phyloP scores from a whole-genome alignment of 2,113 vertebrate genomes.

The Martes martes region DNA sequence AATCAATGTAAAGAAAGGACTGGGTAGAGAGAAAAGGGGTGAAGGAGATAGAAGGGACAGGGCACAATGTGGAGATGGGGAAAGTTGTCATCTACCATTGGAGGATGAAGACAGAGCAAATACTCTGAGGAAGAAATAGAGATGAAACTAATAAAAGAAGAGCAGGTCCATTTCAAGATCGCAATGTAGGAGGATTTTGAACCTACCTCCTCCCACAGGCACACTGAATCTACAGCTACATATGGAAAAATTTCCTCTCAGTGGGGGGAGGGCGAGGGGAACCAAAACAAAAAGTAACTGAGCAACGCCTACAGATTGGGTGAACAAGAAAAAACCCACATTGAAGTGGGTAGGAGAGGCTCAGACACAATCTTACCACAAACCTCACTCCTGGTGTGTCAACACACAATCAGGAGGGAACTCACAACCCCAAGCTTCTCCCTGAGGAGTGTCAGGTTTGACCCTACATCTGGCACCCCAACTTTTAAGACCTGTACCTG shows the following conservation, averaged over 20 bases:
- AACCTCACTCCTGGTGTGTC: no score
- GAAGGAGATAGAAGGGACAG: background rate
- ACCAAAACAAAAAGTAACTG: background rate
- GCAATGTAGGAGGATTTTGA: background rate
- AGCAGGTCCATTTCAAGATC: background rate
- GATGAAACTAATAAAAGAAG: background rate
- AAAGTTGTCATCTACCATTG: background rate
- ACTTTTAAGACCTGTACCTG: background rate
- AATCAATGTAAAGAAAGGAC: background rate
- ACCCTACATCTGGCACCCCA: background rate
- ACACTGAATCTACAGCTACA: background rate
- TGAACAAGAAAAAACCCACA: background rate
- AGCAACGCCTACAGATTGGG: background rate
- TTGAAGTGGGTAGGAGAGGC: background rate
- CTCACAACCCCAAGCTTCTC: background rate
- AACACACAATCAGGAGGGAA: background rate
- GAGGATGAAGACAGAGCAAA: background rate
- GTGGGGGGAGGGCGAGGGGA: background rate
- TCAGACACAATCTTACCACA: background rate
- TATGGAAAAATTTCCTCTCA: background rate
- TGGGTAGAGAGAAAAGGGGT: background rate
- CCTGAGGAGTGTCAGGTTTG: background rate
- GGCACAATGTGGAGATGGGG: background rate
- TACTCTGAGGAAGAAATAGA: background rate
- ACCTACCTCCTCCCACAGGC: background rate